Percentiles rank a stretch among this genome's conserved stretches.
These are phyloP conservation scores for Oenanthe oenanthe DNA, from an alignment of 2,113 vertebrate genomes.

Conservation along the genomic window DNA sequence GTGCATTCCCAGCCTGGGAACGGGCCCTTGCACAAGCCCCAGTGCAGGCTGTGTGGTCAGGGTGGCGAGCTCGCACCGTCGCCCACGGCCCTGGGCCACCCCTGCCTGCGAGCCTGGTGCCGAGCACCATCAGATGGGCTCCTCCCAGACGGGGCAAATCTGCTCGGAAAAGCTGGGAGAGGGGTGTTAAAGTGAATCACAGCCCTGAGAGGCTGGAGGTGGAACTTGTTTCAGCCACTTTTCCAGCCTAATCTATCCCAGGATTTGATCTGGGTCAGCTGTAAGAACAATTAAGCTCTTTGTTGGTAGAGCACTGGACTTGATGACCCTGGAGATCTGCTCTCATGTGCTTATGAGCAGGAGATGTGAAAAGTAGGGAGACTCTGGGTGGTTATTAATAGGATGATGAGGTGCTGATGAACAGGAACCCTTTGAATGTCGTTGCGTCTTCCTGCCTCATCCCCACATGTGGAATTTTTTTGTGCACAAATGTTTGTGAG, in stretches of 20 bases:
- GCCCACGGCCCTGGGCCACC: fast-evolving
- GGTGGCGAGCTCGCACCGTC: fast-evolving
- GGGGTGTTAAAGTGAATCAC: not conserved
- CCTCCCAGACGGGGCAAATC: not conserved
- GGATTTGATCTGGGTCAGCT: constrained; percentile 9
- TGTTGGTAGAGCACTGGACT: not conserved
- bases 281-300: not conserved
- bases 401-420: not conserved
- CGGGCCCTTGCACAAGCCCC: not conserved
- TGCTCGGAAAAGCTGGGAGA: not conserved
- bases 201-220: not conserved
- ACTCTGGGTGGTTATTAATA: not conserved
- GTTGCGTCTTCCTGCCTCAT: not conserved
- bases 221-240: constrained; percentile 5
- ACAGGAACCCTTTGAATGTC: not conserved
- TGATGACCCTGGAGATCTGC: constrained; percentile 19
- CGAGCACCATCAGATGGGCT: fast-evolving
- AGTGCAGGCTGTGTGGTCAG: fast-evolving
- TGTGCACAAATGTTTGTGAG: not conserved
- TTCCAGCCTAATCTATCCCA: not conserved
- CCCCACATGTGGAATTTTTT: not conserved
- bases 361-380: not conserved
- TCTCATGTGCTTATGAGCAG: not conserved
- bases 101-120: fast-evolving
- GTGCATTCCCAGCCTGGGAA: not conserved